Base-by-base conservation (phyloP, 2,888 invertebrate species). In the Phalera bucephala region DNA sequence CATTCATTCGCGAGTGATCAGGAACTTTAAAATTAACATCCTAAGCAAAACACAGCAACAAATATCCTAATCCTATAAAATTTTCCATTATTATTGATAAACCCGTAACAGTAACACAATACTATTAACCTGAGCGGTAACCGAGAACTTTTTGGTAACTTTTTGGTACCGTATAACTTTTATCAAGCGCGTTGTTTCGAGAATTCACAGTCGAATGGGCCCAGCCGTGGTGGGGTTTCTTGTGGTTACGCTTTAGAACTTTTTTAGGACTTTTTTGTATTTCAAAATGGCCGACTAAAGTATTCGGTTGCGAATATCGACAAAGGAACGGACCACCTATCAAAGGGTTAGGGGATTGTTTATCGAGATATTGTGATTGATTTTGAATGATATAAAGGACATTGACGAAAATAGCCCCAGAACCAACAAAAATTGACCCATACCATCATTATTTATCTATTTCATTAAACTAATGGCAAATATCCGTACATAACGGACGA, bases 151-250 rank as follows among this genome's bases (percentile, higher is more conserved):
- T 29, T 29, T 5, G 19, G 29, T 17, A 19, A 29, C 27, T 19
- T 29, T 29, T 29, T 29, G 29, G 29, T 3, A 29, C 15, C 29
- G 29, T 19, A 29, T 19, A 17, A 19, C 15, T 29, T 54, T 60
- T 54, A 56, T 58, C 60, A 59, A 40, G 43, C 70, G 76, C 74
- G 77, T 72, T 72, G 71, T 73, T 59, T 61, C 65, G 66, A 62
- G 58, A 72, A 66, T 57, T 71, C 59, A 74, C 80, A 70, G 69
- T 62, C 58, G 60, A 62, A 33, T 32, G 59, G 33, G 26, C 45
- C 33, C 44, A 37, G 45, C 53, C 19, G 3, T 53, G 57, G 63
- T 70, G 65, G 48, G 68, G 73, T 64, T 70, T 72, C 70, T 45
- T 51, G 49, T 64, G 64, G 36, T 54, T 58, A 52, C 42, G 65